These are phyloP conservation scores for Lucilia cuprina DNA, from an alignment of 1,140 invertebrate genomes.

Conservation along the genomic window DNA sequence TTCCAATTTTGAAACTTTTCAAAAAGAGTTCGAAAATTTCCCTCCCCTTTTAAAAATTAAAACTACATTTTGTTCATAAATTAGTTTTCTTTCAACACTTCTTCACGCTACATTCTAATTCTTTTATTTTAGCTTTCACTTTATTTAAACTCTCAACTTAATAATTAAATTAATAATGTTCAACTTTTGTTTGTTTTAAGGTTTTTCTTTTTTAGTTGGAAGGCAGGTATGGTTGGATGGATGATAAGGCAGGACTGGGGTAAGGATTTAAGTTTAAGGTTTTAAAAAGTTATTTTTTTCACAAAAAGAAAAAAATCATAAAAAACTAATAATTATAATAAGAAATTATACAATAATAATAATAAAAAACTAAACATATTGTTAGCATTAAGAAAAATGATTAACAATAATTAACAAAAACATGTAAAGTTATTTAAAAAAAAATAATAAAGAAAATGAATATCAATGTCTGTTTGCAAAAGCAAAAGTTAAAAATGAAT, in stretches of 20 bases:
- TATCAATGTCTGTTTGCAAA: neutral
- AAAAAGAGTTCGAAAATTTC: too few relatives aligned
- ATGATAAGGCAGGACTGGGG: neutral
- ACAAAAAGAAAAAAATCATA: constrained; percentile 10
- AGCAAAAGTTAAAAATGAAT: neutral
- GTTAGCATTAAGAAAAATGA: neutral
- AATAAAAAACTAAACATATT: neutral
- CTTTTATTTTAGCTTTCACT: neutral
- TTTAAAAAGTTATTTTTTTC: neutral
- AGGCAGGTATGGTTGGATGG: neutral
- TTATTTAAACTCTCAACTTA: neutral
- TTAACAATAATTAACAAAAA: constrained; percentile 28
- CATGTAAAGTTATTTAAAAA: neutral
- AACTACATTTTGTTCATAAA: neutral
- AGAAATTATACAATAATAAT: constrained; percentile 29
- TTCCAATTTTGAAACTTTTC: too few relatives aligned
- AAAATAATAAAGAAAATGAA: neutral
- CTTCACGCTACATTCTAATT: too few relatives aligned
- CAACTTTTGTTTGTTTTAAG: neutral
- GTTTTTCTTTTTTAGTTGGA: too few relatives aligned
- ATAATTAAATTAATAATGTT: neutral
- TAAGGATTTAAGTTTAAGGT: neutral
- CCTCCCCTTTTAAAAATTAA: neutral
- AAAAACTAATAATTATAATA: neutral
- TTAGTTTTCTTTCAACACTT: neutral